Base-by-base conservation (phyloP, 2,888 invertebrate species). In the Drosophila robusta region DNA sequence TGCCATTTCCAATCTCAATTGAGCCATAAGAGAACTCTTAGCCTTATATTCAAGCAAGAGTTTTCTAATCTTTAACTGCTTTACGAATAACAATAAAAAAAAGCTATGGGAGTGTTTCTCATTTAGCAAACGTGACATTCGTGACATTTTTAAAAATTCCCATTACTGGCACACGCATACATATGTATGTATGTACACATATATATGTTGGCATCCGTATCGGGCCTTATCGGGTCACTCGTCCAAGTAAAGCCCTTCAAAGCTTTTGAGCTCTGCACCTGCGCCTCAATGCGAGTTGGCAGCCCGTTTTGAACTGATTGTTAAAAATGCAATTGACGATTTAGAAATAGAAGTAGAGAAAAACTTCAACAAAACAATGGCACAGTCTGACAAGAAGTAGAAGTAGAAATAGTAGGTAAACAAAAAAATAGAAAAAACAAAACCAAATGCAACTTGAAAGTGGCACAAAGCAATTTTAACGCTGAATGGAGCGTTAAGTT, bases 401-500 rank as follows among this genome's bases (percentile, higher is more conserved):
- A 51, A 64, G 45, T 39, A 39, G 49, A 4, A 55, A 54, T 54
- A 60, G 58, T 60, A 57, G 46, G 65, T 45, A 56, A 42, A 26
- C 44, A 49, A 38, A 38, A 44, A 56, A 16, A 57, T 22, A 34
- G 60, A 58, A 72, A 42, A 42, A 51, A 58, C 24, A 38, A 63
- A 52, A 64, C 52, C 64, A 69, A 86, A 84, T 73, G 70, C 74
- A 66, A 71, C 74, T 81, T 70, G 74, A 86, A 86, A 89, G 87
- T 89, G 75, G 89, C 80, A 85, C 86, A 87, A 89, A 87, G 78
- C 76, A 87, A 87, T 89, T 87, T 87, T 65, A 85, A 73, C 72
- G 87, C 78, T 89, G 89, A 87, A 87, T 87, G 87, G 85, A 87
- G 86, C 85, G 85, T 87, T 74, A 85, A 88, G 85, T 85, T 87